Conservation (phyloP, 2,113 vertebrate species). For the Hystrix cristata region DNA sequence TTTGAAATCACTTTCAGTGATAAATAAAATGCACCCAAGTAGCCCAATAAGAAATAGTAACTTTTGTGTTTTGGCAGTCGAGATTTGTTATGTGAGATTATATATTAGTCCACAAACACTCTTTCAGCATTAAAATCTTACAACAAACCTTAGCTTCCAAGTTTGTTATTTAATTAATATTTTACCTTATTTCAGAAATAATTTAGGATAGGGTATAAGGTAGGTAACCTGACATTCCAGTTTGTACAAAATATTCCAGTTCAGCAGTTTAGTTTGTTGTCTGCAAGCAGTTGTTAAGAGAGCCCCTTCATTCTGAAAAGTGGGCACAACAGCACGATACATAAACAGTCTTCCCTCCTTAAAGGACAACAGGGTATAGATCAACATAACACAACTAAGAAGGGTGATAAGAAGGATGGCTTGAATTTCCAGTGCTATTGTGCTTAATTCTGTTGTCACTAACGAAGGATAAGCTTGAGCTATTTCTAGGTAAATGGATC, state of each 20-base stretch:
- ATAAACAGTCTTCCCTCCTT: not conserved
- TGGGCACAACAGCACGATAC: not conserved
- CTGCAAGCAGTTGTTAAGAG: not conserved
- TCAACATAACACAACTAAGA: not conserved
- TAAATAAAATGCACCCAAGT: not conserved
- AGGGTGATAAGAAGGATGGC: fast-evolving
- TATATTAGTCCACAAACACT: not conserved
- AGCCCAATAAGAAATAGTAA: not conserved
- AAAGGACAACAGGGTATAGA: not conserved
- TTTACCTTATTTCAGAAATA: not conserved
- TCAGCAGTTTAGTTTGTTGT: not conserved
- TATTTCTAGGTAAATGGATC: no score
- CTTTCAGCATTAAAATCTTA: not conserved
- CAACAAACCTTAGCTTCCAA: not conserved
- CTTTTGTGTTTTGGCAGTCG: not conserved
- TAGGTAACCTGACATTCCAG: not conserved
- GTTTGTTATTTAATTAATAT: not conserved
- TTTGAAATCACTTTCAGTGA: not conserved
- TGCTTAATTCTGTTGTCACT: not conserved
- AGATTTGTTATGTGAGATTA: not conserved
- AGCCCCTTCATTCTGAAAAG: not conserved
- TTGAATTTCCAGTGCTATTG: not conserved
- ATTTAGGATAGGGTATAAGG: not conserved
- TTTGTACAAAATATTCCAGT: not conserved
- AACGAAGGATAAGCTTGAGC: no score